Base-by-base conservation (phyloP, 2,888 invertebrate species). In the Abrostola triplasia region DNA sequence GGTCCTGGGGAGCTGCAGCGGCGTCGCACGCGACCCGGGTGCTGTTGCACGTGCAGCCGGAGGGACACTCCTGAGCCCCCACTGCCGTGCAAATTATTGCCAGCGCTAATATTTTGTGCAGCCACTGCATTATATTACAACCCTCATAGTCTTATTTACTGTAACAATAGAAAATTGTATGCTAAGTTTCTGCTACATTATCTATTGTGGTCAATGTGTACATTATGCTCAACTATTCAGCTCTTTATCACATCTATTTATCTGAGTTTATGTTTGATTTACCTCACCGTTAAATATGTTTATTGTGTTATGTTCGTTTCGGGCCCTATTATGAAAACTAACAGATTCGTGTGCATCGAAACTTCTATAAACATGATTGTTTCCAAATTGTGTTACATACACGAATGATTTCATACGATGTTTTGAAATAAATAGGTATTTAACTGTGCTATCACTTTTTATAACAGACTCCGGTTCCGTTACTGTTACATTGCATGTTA, bases 101-200 rank as follows among this genome's bases (percentile, higher is more conserved):
- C 92, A 94, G 90, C 90, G 88, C 87, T 88, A 95, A 90, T 82
- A 92, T 90, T 82, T 90, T 89, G 77, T 95, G 95, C 90, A 95
- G 92, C 86, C 93, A 94, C 87, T 96, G 89, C 96, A 95, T 88
- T 93, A 94, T 87, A 90, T 94, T 84, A 95, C 91, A 88, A 92
- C 92, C 93, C 89, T 86, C 93, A 93, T 94, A 93, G 90, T 94
- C 91, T 90, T 90, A 93, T 90, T 90, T 90, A 88, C 94, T 94
- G 94, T 67, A 94, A 94, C 90, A 92, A 93, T 83, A 88, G 76
- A 90, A 84, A 90, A 71, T 59, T 58, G 48, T 65, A 57, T 70
- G 71, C 60, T 72, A n/a, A 64, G 59, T 50, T 59, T 37, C 65
- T 73, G 75, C 42, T 48, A 24, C 59, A 47, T 54, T 75, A 64